Evolutionary conservation across 2,888 invertebrate species (phyloP), one percentile per base, ranked within the genome.

Genomic region (Hirtodrosophila alboralis): DNA sequence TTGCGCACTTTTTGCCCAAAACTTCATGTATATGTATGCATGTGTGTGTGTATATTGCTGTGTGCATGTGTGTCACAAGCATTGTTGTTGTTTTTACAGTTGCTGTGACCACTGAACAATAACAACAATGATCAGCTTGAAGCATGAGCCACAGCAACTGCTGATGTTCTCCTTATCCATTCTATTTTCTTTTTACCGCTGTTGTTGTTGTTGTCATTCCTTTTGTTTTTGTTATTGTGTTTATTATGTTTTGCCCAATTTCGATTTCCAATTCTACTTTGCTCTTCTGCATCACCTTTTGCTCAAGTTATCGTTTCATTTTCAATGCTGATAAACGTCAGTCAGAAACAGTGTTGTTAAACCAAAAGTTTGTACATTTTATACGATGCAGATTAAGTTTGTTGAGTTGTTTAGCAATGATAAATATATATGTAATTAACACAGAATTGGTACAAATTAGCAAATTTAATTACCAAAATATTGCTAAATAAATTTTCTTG

Each of bases 211-310:
- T 9, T 41, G 9, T 16, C n/a, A n/a, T n/a, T n/a, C n/a, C n/a
- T n/a, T n/a, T n/a, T n/a, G n/a, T n/a, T n/a, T n/a, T n/a, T 45
- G 14, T 26, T 44, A 21, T 49, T 49, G 21, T 49, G 18, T 16
- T 30, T 47, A 52, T 62, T 62, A 38, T 52, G 45, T 38, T 53
- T 26, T 54, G 40, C 31, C 40, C 53, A 43, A 64, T 61, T 74
- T 74, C 62, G 40, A 56, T 68, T 73, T 61, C 62, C 68, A 47
- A 60, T 67, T 60, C 49, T 21, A 67, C 49, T 72, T 73, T 60
- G n/a, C n/a, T 40, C 26, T 36, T 14, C 38, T 41, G 18, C 18
- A 18, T 2, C 2, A 34, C 16, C n/a, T n/a, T 41, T 6, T 47
- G 26, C 5, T 12, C 9, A 36, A 37, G n/a, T 10, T 10, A 10